phyloP scores from a whole-genome alignment of 2,113 vertebrate genomes.

The Tragelaphus buxtoni region DNA sequence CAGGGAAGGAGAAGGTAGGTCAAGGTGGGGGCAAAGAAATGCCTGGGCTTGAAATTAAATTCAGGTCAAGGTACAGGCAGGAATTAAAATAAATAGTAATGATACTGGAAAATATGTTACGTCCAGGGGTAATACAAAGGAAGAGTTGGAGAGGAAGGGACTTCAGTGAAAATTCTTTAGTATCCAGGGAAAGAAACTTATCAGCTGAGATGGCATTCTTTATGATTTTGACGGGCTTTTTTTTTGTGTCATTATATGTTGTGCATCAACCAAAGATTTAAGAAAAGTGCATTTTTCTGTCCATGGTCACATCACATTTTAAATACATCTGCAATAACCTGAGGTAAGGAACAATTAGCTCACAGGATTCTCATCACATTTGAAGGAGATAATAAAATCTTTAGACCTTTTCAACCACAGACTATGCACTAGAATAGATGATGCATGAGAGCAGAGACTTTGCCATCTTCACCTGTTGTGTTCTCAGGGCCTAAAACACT shows the following conservation, averaged over 20 bases:
- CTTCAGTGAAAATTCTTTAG: neutral
- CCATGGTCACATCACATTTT: neutral
- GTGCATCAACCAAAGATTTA: neutral
- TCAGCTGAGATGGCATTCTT: neutral
- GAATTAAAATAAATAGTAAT: neutral
- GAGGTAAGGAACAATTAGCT: neutral
- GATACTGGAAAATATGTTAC: neutral
- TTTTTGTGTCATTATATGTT: neutral
- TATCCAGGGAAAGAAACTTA: neutral
- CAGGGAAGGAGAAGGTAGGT: neutral
- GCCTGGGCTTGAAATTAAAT: neutral
- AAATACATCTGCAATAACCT: neutral
- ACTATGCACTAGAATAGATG: neutral
- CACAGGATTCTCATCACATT: neutral
- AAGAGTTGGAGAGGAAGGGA: neutral
- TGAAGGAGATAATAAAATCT: neutral
- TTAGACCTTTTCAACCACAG: neutral
- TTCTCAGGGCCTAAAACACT: neutral
- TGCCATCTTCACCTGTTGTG: neutral
- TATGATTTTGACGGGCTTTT: neutral
- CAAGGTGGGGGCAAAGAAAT: neutral
- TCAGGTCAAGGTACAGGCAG: neutral
- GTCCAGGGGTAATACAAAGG: neutral
- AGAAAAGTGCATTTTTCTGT: neutral
- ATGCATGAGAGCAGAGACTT: neutral